A percentile compares a stretch with the other conserved stretches of the same genome.
Evolutionary conservation across 1,140 invertebrate species (phyloP).

Genomic region (Cyclina sinensis): DNA sequence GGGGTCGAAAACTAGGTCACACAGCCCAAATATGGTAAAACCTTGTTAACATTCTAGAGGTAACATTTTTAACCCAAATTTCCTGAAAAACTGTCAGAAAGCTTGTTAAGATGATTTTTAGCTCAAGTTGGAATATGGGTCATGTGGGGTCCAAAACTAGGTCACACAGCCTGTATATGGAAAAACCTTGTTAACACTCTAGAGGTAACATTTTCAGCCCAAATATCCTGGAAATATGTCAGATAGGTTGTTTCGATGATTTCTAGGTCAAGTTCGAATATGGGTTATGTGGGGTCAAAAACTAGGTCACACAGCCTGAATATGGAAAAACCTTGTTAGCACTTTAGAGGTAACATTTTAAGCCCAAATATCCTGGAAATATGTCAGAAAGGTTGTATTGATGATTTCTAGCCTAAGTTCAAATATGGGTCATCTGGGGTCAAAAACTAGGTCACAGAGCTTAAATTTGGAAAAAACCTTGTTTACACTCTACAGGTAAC

Average conservation of each 20-base stretch:
- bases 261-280: background rate
- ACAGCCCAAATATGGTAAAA: too few relatives aligned
- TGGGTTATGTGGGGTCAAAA: background rate
- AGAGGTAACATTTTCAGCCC: background rate
- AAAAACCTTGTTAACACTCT: background rate
- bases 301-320: background rate
- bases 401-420: too few relatives aligned
- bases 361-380: too few relatives aligned
- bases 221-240: background rate
- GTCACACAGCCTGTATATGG: background rate
- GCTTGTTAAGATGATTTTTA: background rate
- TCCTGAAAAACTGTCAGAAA: background rate
- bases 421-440: too few relatives aligned
- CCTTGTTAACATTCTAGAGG: too few relatives aligned
- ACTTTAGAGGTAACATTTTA: too few relatives aligned
- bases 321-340: background rate
- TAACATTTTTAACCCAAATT: background rate
- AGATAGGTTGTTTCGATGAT: background rate
- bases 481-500: too few relatives aligned
- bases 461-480: too few relatives aligned
- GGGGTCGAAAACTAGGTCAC: too few relatives aligned
- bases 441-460: too few relatives aligned
- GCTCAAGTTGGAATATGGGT: background rate
- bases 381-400: too few relatives aligned
- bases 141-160: background rate